phyloP scores from a whole-genome alignment of 2,113 vertebrate species.

The Lycaon pictus region DNA sequence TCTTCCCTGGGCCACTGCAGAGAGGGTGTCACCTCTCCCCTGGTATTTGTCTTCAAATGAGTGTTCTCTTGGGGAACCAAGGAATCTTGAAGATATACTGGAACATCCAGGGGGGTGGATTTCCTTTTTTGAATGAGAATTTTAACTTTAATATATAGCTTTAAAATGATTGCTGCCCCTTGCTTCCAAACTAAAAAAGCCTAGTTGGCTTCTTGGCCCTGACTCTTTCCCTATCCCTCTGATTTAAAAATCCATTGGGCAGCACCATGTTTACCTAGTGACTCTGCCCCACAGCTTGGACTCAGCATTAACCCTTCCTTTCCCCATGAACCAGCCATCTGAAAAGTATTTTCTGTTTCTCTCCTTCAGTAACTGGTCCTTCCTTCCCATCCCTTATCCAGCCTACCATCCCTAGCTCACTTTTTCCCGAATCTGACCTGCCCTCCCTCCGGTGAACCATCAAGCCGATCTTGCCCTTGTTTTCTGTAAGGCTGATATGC shows the following conservation, averaged over 20 bases:
- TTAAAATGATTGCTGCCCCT: background rate
- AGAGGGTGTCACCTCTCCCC: background rate
- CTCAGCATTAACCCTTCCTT: background rate
- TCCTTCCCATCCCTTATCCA: background rate
- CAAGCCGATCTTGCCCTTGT: background rate
- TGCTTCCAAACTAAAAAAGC: background rate
- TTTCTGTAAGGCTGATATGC: background rate
- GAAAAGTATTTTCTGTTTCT: background rate
- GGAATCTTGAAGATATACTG: background rate
- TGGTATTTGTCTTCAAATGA: constrained; percentile 4
- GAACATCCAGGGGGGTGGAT: background rate
- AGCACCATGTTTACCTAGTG: background rate
- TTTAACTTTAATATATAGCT: constrained; percentile 41
- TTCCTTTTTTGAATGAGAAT: background rate
- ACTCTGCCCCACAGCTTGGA: background rate
- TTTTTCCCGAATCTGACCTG: background rate
- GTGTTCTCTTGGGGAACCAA: constrained; percentile 9
- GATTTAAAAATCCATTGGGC: background rate
- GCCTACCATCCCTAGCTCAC: background rate
- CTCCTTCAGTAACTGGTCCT: background rate
- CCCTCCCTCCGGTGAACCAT: background rate
- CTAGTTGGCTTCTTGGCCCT: background rate
- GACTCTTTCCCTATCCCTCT: background rate
- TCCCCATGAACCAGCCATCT: background rate
- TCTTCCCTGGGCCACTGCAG: background rate